A percentile compares a stretch with the other conserved stretches of the same genome.
Evolutionary conservation across 2,797 vertebrate species (phyloP).

Genomic region (Trichosurus vulpecula): DNA sequence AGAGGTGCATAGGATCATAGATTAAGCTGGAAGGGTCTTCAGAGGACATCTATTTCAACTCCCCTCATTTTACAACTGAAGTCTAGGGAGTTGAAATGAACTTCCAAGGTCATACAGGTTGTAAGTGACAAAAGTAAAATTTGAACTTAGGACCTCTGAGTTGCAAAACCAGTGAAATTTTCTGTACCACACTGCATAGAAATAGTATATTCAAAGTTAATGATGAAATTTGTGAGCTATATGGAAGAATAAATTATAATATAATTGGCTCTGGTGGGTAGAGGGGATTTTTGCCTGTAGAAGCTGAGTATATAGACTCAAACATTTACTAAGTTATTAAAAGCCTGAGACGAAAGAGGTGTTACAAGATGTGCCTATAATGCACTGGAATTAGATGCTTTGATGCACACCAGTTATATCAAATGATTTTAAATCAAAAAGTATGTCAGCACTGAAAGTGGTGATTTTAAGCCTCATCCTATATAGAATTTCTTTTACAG

Average conservation of each 20-base stretch:
- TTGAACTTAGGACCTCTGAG: neutral
- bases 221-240: neutral
- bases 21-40: neutral
- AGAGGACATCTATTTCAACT: neutral
- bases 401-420: neutral
- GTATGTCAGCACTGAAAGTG: rapidly evolving
- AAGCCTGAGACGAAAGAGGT: neutral
- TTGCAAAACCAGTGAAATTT: neutral
- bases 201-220: neutral
- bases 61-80: neutral
- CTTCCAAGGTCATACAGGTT: neutral
- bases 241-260: neutral
- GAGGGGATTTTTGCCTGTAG: neutral
- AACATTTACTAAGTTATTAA: neutral
- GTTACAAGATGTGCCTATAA: rapidly evolving
- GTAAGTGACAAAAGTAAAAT: neutral
- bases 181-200: neutral
- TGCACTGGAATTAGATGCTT: neutral
- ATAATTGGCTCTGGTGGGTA: neutral
- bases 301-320: neutral
- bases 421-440: neutral
- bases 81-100: neutral
- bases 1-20: neutral
- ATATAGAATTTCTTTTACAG: neutral
- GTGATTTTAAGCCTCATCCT: neutral